phyloP scores from a whole-genome alignment of 1,140 invertebrate genomes.

The Drosophila kohkoa region DNA sequence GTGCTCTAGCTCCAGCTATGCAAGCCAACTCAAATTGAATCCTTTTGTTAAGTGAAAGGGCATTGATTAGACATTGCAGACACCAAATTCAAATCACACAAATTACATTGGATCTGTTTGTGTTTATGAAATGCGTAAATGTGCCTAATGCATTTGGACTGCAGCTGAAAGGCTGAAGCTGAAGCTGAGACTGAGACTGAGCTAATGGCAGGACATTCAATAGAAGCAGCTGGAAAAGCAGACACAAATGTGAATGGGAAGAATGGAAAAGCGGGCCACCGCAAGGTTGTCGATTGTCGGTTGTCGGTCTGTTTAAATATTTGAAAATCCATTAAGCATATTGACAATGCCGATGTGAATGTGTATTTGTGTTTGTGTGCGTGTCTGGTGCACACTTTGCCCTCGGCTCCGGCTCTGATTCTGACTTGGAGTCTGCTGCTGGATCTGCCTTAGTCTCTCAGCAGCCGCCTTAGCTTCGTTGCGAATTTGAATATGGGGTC shows the following conservation, averaged over 20 bases:
- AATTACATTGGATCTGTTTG: constrained; percentile 71
- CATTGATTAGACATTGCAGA: not conserved
- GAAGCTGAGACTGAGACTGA: not conserved
- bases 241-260: not conserved
- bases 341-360: constrained; percentile 76
- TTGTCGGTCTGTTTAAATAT: constrained; percentile 73
- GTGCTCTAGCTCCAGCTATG: not conserved
- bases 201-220: constrained; percentile 15
- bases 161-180: not conserved
- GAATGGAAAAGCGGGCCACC: constrained; percentile 37
- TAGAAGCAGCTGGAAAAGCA: not conserved
- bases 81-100: constrained; percentile 25
- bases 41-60: not conserved
- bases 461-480: not conserved
- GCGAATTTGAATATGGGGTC: constrained; percentile 34
- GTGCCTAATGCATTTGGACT: constrained; percentile 60
- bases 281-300: constrained; percentile 48
- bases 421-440: not conserved
- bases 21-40: not conserved
- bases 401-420: constrained; percentile 31
- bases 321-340: constrained; percentile 84
- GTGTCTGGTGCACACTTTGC: constrained; percentile 40
- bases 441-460: not conserved
- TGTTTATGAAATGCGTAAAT: constrained; percentile 64
- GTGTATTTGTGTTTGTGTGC: constrained; percentile 31